Evolutionary conservation across 2,888 invertebrate genomes (phyloP), one percentile per base, ranked within the genome.

Genomic region (Calameuta filiformis): DNA sequence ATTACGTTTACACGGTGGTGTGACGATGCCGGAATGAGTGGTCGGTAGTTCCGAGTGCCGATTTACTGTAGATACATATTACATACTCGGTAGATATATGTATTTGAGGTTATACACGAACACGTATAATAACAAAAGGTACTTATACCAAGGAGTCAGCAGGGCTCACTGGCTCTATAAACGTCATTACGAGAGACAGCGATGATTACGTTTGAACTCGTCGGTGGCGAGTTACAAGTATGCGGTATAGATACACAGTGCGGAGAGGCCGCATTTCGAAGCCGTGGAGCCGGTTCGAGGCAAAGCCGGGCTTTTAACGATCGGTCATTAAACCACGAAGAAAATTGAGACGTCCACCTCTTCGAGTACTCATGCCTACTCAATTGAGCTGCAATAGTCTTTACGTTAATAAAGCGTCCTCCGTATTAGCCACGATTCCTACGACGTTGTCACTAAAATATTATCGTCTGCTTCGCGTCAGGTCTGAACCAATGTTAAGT

Each of bases 271-370:
- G 76, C 71, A 79, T 40, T 33, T 71, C 33, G 31, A 34, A 74
- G 37, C 12, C 35, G 31, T 74, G 23, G 34, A 35, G 37, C 37
- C 74, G 74, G 74, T 35, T 35, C 87, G 84, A 82, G 83, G 84
- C 86, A 83, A 83, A 85, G 85, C 82, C 85, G 84, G 87, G 84
- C 6, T 88, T 88, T 89, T 89, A 90, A 90, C 89, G 89, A 90
- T 88, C 88, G 89, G 89, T 89, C 89, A 89, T 89, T 89, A 89
- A 89, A 88, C 87, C 87, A 88, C 86, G 87, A 87, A 89, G 89
- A 89, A 89, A 89, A 89, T 90, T 90, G 90, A 89, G 89, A 89
- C 88, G 78, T 78, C 76, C 78, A 73, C 75, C 75, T 78, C 75
- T 73, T 69, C 73, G 75, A 78, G 75, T 75, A 71, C 77, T 75